These are phyloP conservation scores for Pitta sordida DNA, from an alignment of 2,113 vertebrate genomes.

Conservation along the genomic window DNA sequence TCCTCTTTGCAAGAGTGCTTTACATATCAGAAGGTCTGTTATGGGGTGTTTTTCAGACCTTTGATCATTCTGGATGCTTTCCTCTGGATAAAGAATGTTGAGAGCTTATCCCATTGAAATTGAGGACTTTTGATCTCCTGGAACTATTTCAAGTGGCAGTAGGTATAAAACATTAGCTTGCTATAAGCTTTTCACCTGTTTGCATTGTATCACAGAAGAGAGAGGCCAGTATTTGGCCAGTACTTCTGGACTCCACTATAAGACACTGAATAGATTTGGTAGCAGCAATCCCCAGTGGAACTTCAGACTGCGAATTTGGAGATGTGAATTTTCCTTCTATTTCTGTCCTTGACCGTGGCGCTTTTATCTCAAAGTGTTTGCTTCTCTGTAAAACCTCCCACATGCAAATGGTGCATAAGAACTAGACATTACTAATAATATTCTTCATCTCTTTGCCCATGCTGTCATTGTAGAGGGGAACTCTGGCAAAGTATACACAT, in stretches of 20 bases:
- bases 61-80: neutral
- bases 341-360: neutral
- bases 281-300: neutral
- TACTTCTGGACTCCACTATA: neutral
- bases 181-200: neutral
- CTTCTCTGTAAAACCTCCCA: neutral
- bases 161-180: neutral
- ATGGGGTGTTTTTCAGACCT: neutral
- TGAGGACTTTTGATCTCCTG: neutral
- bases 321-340: neutral
- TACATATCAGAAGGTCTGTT: neutral
- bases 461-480: neutral
- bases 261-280: neutral
- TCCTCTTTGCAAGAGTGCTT: neutral
- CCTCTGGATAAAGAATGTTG: neutral
- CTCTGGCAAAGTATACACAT: neutral
- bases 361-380: neutral
- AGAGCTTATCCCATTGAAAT: neutral
- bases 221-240: neutral
- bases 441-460: neutral
- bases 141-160: neutral
- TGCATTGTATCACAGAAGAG: neutral
- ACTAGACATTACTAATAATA: neutral
- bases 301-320: neutral
- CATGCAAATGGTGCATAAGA: neutral